phyloP scores from a whole-genome alignment of 2,797 vertebrate genomes.

The Mormyrops attenuatus region DNA sequence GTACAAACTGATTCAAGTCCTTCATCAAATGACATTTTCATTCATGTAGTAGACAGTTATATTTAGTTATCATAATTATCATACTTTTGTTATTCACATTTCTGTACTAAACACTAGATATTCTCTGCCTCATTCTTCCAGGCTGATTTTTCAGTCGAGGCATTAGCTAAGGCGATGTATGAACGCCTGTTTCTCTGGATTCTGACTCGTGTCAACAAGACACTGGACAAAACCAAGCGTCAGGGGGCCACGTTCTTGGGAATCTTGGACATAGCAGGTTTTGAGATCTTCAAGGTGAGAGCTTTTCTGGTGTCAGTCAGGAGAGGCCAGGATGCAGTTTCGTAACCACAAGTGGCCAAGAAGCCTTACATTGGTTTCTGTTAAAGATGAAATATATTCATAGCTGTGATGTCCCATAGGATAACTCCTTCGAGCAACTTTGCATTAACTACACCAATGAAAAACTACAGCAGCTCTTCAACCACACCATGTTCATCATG shows the following conservation, averaged over 20 bases:
- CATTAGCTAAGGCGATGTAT: slow-evolving; percentile 88
- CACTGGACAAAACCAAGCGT: slow-evolving; percentile 89
- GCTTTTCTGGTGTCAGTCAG: not conserved
- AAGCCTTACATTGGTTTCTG: not conserved
- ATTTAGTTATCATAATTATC: not conserved
- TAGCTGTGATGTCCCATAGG: slow-evolving; percentile 47
- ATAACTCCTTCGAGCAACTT: slow-evolving; percentile 88
- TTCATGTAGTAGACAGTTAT: not conserved
- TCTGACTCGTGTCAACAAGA: slow-evolving; percentile 84
- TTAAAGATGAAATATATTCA: not conserved
- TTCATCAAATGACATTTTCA: not conserved
- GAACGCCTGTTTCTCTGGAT: slow-evolving; percentile 95
- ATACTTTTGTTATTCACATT: not conserved
- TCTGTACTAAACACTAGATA: not conserved
- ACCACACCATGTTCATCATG: slow-evolving; percentile 92
- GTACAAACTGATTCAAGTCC: slow-evolving; percentile 45
- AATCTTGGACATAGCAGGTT: slow-evolving; percentile 95
- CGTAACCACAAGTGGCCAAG: not conserved
- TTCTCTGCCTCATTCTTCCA: slow-evolving; percentile 37
- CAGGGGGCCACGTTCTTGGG: slow-evolving; percentile 93
- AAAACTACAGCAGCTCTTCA: slow-evolving; percentile 91
- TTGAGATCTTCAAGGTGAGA: slow-evolving; percentile 93
- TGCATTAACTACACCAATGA: slow-evolving; percentile 95
- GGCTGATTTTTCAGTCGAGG: slow-evolving; percentile 91
- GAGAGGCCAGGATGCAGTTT: not conserved